Conservation (phyloP, 2,113 vertebrate species). For the Eidolon helvum region DNA sequence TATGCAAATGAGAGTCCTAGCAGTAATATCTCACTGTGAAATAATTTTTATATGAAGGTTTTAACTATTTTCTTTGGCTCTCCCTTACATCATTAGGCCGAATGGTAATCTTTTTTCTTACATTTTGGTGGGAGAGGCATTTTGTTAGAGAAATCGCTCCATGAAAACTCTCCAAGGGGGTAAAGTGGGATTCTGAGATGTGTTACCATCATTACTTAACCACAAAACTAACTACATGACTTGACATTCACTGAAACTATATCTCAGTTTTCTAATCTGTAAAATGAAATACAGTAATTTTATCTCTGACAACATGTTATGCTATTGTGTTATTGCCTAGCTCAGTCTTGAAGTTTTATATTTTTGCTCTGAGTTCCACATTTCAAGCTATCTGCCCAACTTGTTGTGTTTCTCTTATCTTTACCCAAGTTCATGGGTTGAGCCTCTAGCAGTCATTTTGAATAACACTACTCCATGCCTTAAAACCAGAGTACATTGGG, state of each 20-base stretch:
- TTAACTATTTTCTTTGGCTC: background rate
- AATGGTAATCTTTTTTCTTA: background rate
- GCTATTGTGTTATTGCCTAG: background rate
- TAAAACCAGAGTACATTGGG: background rate
- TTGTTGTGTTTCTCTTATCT: background rate
- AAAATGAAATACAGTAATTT: background rate
- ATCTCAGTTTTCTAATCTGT: background rate
- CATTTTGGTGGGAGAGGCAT: background rate
- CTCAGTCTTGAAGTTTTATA: background rate
- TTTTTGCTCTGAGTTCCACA: background rate
- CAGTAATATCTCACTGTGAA: background rate
- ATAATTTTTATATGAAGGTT: background rate
- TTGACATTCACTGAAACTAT: background rate
- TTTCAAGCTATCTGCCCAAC: background rate
- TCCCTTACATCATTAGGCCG: background rate
- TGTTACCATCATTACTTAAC: background rate
- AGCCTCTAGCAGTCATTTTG: background rate
- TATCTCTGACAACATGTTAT: background rate
- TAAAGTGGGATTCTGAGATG: background rate
- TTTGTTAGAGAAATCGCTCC: background rate
- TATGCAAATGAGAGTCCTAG: background rate
- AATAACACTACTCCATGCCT: background rate
- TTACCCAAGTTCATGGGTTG: background rate
- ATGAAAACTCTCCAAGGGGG: background rate
- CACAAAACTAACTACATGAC: background rate